Base-by-base conservation (phyloP, 2,113 vertebrate genomes). In the Otocyon megalotis region DNA sequence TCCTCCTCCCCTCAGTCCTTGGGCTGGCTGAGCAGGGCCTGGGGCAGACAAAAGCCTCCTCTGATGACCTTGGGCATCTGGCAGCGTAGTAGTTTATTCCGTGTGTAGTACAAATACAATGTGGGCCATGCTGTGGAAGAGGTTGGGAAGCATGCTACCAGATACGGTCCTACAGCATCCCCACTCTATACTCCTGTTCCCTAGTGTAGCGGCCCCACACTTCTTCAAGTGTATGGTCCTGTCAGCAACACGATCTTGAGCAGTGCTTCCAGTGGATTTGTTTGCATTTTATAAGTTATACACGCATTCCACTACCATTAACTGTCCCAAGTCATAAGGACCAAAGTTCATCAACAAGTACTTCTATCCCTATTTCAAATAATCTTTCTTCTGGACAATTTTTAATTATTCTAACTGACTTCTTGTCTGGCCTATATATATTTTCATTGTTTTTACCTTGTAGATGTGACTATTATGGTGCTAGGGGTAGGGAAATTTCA, bases 381-480 rank as follows among this genome's bases (percentile, higher is more conserved):
- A 30, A 11, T 76, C 50, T 95, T 90, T 76, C 50, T 95, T 90
- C 53, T 7, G 35, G 54, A 83, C 13, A 20, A 54, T 63, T 82
- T 83, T 63, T 37, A 88, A 53, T 86, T 63, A 37, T 22, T 54
- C 56, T 56, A 17, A 6, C n/a, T 82, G 50, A 37, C 50, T 62
- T 74, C 43, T 69, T 14, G 37, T 43, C 56, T 87, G 43, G 6
- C 56, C 76, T 88, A 30, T 53, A 48, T 71, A 32, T 22, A 3
- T 89, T 91, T 74, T 65, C 77, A 48, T 92, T 1, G 11, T 56
- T 60, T 13, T 89, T 82, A 35, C 43, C 58, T 79, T 83, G 8
- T 30, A 63, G 56, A 28, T 54, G 69, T 89, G 28, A 50, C 35
- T 71, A 28, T 58, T 37, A 20, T 14, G 74, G n/a, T 3, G 50